Base-by-base conservation (phyloP, 1,140 invertebrate genomes). In the Ceratoteleas bidentatus region DNA sequence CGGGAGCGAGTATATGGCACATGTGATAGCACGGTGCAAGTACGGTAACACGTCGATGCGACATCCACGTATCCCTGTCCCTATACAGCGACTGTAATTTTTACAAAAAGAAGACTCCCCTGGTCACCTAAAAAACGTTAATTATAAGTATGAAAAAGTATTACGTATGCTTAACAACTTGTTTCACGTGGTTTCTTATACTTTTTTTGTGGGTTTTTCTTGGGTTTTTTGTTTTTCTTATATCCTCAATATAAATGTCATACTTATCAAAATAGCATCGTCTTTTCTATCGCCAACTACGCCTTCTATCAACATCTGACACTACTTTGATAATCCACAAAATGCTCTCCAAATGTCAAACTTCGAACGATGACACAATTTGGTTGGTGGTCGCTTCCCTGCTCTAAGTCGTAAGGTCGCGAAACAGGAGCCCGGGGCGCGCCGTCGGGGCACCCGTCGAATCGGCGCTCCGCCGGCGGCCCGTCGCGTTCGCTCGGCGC, bases 211-310 rank as follows among this genome's bases (percentile, higher is more conserved):
- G 24, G 24, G 1, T 13, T 47, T 47, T 50, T 50, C 8, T 8
- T 50, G 1, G 14, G 8, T 56, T 34, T 56, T 68, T 57, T 78
- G 36, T 40, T 40, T 11, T 40, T 40, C 10, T 40, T 40, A 40
- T 40, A 40, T 40, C 72, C 50, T 69, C 50, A 53, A 65, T 81
- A 75, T 70, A 81, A 81, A 81, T 70, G 54, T 74, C 36, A 81
- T 81, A 81, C 69, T 81, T 81, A 81, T 81, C 78, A 81, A 81
- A 81, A 81, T 75, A 75, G 78, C 78, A 81, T 81, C 65, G 70
- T 74, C 58, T 81, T 81, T 80, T 80, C 65, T 81, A 81, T 75
- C 78, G 64, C 70, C 70, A 62, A 56, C 76, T 74, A 81, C 16
- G 52, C 70, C 45, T 50, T 58, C 45, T 70, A 68, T 80, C 69